Base-by-base conservation (phyloP, 2,888 invertebrate genomes). In the Mellilla xanthometata region DNA sequence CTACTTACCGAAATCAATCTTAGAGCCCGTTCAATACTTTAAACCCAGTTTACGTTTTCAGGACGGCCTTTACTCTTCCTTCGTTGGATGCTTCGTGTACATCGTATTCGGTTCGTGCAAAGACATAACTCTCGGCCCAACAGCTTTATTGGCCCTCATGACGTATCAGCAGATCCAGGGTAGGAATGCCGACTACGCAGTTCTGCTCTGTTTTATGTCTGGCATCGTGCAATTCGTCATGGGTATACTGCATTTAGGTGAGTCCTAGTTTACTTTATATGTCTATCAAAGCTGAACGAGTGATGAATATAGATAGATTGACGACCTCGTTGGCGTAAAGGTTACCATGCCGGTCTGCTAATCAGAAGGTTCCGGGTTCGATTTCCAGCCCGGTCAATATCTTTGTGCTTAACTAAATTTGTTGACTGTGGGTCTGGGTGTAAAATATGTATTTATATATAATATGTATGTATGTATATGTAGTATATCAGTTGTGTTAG, bases 51-150 rank as follows among this genome's bases (percentile, higher is more conserved):
- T 39, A 47, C 36, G 50, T 56, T 35, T 41, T 2, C 91, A 98
- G 96, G 97, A 97, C 86, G 98, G 98, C 2, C 91, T 99, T 35
- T 98, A 98, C 86, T 97, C 98, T 0, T 95, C 98, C 0, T 98
- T 98, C 81, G 93, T 97, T 83, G 97, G 98, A 1, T 97, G 97
- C 68, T 95, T 98, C 76, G 92, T 98, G 26, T 99, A 98, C 85
- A 93, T 95, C 35, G 78, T 98, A 47, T 93, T 98, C 61, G 98
- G 98, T 13, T 96, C 97, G 34, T 95, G 95, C 71, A 95, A 95
- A 58, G 95, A 96, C 71, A 95, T 96, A 44, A 95, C 96, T 3
- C 93, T 96, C 48, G 96, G 98, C 4, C 98, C 98, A 2, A 98
- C 98, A 0, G 98, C 98, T n/a, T 91, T 97, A 42, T 93, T 98